Evolutionary conservation across 2,888 invertebrate species (phyloP).

Genomic region (Pherbina coryleti): DNA sequence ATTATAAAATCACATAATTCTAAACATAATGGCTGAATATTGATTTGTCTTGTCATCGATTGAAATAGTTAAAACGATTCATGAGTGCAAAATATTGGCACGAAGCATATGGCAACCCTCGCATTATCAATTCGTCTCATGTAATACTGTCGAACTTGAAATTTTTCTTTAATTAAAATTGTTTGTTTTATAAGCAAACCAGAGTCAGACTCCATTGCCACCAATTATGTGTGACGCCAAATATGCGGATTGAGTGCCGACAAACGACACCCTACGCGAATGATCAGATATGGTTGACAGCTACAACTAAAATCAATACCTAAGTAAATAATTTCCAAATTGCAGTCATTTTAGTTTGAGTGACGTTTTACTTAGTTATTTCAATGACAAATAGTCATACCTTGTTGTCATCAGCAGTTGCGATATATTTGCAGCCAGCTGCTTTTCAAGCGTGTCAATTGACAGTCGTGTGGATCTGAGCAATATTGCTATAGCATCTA

Average conservation of each 20-base stretch:
- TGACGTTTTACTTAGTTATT: neutral
- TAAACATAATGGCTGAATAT: no score
- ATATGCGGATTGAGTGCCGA: neutral
- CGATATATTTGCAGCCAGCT: slow-evolving; percentile 50
- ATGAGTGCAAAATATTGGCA: slow-evolving; percentile 5
- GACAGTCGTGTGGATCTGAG: slow-evolving; percentile 58
- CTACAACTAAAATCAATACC: neutral
- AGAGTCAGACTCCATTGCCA: neutral
- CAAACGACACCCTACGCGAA: neutral
- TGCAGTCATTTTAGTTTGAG: neutral
- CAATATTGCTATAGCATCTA: slow-evolving; percentile 60
- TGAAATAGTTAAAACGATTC: neutral
- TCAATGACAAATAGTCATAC: slow-evolving; percentile 49
- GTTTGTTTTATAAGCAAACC: no score
- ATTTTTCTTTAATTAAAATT: no score
- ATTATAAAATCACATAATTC: no score
- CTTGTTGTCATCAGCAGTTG: slow-evolving; percentile 55
- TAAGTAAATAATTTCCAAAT: neutral
- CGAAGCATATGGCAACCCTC: neutral
- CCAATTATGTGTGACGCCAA: neutral
- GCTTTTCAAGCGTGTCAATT: slow-evolving; percentile 45
- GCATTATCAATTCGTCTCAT: neutral
- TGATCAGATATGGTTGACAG: neutral
- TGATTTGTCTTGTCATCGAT: neutral
- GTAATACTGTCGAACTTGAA: neutral